These are phyloP conservation scores for Delphinapterus leucas DNA, from an alignment of 2,113 vertebrate species.

Conservation along the genomic window DNA sequence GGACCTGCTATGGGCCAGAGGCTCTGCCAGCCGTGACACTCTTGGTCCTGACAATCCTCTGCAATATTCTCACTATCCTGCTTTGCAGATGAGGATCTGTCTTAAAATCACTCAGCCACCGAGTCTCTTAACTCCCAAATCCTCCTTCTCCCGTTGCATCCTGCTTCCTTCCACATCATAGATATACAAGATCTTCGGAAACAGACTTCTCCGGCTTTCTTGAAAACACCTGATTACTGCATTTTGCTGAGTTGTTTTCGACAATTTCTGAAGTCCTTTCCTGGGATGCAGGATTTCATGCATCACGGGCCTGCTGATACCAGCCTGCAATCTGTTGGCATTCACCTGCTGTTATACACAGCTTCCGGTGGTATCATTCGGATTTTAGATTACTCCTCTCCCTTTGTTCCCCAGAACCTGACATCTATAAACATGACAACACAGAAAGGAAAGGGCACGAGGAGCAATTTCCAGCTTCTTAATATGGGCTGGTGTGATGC, in stretches of 20 bases:
- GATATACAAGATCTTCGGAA: neutral
- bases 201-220: neutral
- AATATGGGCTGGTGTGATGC: neutral
- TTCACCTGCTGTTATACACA: neutral
- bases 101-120: neutral
- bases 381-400: constrained; percentile 42
- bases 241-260: neutral
- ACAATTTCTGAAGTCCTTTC: neutral
- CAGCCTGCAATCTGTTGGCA: constrained; percentile 1
- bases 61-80: neutral
- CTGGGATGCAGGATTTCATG: neutral
- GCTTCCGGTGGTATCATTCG: neutral
- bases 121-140: neutral
- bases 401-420: constrained; percentile 32
- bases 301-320: neutral
- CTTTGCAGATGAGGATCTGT: neutral
- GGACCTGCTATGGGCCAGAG: neutral
- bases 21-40: neutral
- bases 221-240: neutral
- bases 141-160: neutral
- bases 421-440: constrained; percentile 40
- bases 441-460: neutral
- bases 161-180: neutral
- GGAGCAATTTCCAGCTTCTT: neutral
- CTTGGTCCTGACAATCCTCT: neutral